Conservation (phyloP, 2,888 invertebrate species). For the Spialia ferax region DNA sequence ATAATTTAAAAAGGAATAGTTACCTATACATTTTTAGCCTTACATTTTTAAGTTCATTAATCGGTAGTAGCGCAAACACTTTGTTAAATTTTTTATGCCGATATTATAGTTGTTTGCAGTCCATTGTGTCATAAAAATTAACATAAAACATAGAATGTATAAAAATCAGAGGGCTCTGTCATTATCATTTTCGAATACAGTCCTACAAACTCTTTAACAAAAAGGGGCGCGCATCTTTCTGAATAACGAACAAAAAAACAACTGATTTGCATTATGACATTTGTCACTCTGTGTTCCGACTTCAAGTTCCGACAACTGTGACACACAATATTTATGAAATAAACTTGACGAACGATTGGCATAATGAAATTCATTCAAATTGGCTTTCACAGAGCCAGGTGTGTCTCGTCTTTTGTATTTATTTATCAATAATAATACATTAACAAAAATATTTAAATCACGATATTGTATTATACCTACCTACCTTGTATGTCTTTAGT, state of each 20-base stretch:
- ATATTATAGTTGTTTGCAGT: slow-evolving; percentile 11
- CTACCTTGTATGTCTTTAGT: no score
- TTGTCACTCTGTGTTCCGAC: slow-evolving; percentile 19
- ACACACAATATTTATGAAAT: slow-evolving; percentile 24
- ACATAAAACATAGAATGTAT: no score
- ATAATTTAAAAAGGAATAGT: no score
- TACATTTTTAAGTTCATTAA: no score
- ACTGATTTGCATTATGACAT: slow-evolving; percentile 31
- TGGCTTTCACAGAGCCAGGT: neutral
- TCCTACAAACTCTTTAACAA: slow-evolving; percentile 12
- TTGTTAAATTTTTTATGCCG: no score
- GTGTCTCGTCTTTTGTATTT: neutral
- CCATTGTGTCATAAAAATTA: slow-evolving; percentile 6
- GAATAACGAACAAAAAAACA: slow-evolving; percentile 14
- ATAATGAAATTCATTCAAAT: slow-evolving; percentile 12
- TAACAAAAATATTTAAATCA: no score
- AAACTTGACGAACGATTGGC: slow-evolving; percentile 18
- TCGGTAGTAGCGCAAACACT: no score
- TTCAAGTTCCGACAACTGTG: slow-evolving; percentile 19
- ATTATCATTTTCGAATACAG: slow-evolving; percentile 25
- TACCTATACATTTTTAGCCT: no score
- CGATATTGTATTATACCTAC: no score
- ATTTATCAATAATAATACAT: neutral
- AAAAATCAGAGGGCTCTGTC: slow-evolving; percentile 8
- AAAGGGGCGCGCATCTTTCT: slow-evolving; percentile 21